Evolutionary conservation across 64 coral and sea anemone genomes (phyloP).

Genomic region (Orbicella faveolata): DNA sequence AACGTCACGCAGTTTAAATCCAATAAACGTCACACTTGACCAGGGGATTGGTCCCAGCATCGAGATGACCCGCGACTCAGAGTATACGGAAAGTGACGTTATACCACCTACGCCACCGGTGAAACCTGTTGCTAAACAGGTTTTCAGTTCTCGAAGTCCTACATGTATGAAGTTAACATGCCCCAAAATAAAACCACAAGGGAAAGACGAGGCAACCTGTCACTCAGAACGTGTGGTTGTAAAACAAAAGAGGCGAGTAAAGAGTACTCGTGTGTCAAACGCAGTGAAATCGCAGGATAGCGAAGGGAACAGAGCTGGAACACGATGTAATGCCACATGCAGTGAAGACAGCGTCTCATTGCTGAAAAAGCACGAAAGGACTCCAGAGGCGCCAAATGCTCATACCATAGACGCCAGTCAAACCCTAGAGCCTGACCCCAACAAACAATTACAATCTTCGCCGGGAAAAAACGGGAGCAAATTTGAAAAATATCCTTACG

Average conservation of each 20-base stretch:
- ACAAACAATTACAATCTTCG: not conserved
- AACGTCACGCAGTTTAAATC: not conserved
- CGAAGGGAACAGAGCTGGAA: not conserved
- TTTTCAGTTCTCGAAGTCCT: not conserved
- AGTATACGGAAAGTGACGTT: conserved; percentile 14
- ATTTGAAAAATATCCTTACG: not conserved
- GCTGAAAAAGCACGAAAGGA: not conserved
- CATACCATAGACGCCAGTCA: not conserved
- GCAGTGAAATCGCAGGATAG: not conserved
- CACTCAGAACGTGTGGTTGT: not conserved
- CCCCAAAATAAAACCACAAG: not conserved
- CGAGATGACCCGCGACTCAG: not conserved
- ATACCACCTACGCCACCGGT: conserved; percentile 45
- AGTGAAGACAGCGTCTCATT: not conserved
- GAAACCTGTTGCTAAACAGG: conserved; percentile 3
- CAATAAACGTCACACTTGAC: not conserved
- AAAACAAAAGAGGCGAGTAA: not conserved
- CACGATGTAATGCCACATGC: no score
- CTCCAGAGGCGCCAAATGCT: not conserved
- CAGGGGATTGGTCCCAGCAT: not conserved
- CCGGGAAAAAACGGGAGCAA: not conserved
- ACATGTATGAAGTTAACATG: not conserved
- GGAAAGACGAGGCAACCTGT: not conserved
- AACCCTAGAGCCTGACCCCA: not conserved
- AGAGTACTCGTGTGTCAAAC: not conserved